Base-by-base conservation (phyloP, 2,797 vertebrate species). In the Harpagifer antarcticus region DNA sequence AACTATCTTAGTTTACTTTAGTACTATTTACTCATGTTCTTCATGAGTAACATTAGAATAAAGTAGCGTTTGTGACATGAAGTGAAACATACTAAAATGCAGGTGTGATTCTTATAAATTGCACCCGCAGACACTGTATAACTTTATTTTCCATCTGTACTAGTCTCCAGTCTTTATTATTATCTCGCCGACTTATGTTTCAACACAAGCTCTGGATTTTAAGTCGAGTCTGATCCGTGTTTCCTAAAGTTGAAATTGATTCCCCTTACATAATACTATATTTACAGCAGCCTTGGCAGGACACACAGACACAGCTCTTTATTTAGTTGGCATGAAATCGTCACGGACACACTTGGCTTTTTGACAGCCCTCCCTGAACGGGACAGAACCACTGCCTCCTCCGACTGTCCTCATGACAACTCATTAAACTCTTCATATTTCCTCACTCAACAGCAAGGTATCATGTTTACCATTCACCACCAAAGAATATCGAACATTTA, bases 221-320 rank as follows among this genome's bases (percentile, higher is more conserved):
- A 61, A 78, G 76, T 74, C 16, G 63, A 33, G 64, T 61, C 77
- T 75, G 74, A 89, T 63, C 54, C 15, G 3, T 71, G 80, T 78
- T 86, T 87, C 76, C 71, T 73, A 58, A 86, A 87, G 73, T 69
- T 83, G 85, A 86, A 90, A 87, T 78, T 42, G 86, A 93, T 83
- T 91, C 89, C 86, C 63, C 83, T 93, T 91, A 79, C 86, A 90
- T 91, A 84, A 90, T 89, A 75, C 19, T 89, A 79, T 91, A 93
- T 93, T 93, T 92, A 85, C 87, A 91, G 91, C 89, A 55, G 79
- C 77, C 64, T 85, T 91, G 91, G 90, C 90, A 90, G 89, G 47
- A 89, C 90, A 85, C 68, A 72, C 72, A 84, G 86, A 84, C 81
- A 79, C 72, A 23, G 72, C 81, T 89, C 87, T 90, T 89, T 83